phyloP scores from a whole-genome alignment of 2,888 invertebrate species.

The Harpalus rubripes region DNA sequence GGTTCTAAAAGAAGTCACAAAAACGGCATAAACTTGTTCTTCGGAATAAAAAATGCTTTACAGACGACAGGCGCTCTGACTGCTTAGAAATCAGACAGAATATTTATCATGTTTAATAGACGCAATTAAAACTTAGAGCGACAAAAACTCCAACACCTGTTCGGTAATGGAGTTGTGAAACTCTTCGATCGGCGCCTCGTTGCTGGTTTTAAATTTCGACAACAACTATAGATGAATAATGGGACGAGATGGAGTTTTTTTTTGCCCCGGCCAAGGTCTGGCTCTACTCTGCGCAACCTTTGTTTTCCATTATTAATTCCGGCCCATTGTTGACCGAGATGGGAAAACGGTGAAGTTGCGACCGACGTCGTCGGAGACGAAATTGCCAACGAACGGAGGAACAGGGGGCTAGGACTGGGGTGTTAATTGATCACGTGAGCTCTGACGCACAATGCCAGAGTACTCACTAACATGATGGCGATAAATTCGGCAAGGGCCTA shows the following conservation, averaged over 20 bases:
- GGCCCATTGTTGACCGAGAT: conserved; percentile 53
- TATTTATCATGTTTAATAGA: conserved; percentile 66
- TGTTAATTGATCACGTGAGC: conserved; percentile 46
- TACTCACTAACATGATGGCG: neutral
- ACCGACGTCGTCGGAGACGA: conserved; percentile 18
- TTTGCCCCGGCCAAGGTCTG: neutral
- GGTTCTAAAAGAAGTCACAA: conserved; percentile 17
- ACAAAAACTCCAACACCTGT: conserved; percentile 62
- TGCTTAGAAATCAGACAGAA: conserved; percentile 41
- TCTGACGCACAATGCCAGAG: conserved; percentile 32
- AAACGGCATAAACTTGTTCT: conserved; percentile 3
- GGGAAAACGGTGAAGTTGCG: conserved; percentile 46
- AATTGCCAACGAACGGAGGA: conserved; percentile 17
- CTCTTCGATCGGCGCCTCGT: conserved; percentile 37
- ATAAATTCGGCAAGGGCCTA: neutral
- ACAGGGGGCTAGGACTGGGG: too few species aligned
- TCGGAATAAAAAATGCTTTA: neutral
- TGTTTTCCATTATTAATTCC: conserved; percentile 63
- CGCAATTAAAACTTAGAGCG: conserved; percentile 61
- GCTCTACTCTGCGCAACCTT: conserved; percentile 29
- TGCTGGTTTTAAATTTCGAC: conserved; percentile 58
- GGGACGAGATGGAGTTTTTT: conserved; percentile 25
- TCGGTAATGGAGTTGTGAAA: conserved; percentile 62
- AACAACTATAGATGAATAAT: conserved; percentile 65
- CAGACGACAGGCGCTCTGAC: neutral